Percentiles rank a stretch among this genome's conserved stretches.
These are phyloP conservation scores for Aphidoletes aphidimyza DNA, from an alignment of 2,888 invertebrate species.

Conservation along the genomic window DNA sequence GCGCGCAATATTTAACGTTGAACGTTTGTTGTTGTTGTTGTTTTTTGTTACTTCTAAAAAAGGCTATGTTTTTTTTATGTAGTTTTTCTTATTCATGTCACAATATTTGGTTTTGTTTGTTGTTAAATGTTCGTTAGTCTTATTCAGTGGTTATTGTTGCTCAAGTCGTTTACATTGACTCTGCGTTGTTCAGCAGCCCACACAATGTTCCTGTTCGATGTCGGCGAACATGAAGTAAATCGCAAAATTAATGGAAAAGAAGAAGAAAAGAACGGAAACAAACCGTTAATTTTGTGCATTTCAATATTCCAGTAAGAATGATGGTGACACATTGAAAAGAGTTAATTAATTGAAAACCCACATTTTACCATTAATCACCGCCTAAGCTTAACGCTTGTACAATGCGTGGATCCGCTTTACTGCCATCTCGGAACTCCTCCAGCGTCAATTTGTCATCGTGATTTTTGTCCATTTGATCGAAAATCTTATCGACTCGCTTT, in stretches of 20 bases:
- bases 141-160: constrained; percentile 51
- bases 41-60: neutral
- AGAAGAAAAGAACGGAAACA: neutral
- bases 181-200: neutral
- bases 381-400: constrained; percentile 94
- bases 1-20: neutral
- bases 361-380: constrained; percentile 70
- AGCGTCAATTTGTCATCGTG: constrained; percentile 95
- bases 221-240: too few species aligned
- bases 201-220: neutral
- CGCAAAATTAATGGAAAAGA: neutral
- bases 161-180: constrained; percentile 2
- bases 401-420: constrained; percentile 97
- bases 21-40: neutral
- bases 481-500: constrained; percentile 97
- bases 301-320: too few species aligned
- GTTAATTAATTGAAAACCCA: constrained; percentile 35
- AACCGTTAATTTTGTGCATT: too few species aligned
- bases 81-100: neutral
- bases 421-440: constrained; percentile 96
- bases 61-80: constrained; percentile 47
- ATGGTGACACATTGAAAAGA: too few species aligned
- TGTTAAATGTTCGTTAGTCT: constrained; percentile 36
- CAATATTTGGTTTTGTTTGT: neutral
- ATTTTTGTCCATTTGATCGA: constrained; percentile 99